Conservation (phyloP, 2,113 vertebrate species). For the Brachypodius melanocephalos region DNA sequence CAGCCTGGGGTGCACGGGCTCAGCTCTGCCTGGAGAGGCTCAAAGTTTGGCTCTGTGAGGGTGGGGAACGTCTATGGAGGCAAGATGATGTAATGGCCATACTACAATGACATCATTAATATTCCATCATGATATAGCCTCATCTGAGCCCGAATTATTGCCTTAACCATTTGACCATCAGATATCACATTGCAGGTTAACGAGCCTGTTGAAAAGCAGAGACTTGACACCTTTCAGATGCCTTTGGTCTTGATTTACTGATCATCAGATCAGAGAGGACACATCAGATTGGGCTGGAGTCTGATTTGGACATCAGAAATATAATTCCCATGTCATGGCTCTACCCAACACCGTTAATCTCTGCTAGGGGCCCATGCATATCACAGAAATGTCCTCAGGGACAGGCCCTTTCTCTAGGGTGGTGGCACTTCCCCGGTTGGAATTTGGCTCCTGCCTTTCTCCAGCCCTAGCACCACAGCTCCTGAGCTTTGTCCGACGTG, state of each 20-base stretch:
- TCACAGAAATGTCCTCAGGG: background rate
- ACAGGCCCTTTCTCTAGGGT: background rate
- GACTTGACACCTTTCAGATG: background rate
- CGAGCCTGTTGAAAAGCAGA: background rate
- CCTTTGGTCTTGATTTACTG: background rate
- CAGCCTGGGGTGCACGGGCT: background rate
- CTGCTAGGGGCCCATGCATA: background rate
- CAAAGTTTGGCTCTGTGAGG: background rate
- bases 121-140: background rate
- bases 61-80: background rate
- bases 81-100: background rate
- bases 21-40: background rate
- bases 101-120: background rate
- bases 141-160: background rate
- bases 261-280: background rate
- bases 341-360: background rate
- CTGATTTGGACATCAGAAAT: background rate
- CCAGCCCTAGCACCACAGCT: background rate
- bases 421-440: background rate
- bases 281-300: background rate
- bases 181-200: background rate
- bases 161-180: background rate
- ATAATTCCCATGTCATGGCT: background rate
- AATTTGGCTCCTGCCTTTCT: background rate
- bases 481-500: background rate